These are phyloP conservation scores for Haliaeetus leucogaster DNA, from an alignment of 2,113 vertebrate species.

Conservation along the genomic window DNA sequence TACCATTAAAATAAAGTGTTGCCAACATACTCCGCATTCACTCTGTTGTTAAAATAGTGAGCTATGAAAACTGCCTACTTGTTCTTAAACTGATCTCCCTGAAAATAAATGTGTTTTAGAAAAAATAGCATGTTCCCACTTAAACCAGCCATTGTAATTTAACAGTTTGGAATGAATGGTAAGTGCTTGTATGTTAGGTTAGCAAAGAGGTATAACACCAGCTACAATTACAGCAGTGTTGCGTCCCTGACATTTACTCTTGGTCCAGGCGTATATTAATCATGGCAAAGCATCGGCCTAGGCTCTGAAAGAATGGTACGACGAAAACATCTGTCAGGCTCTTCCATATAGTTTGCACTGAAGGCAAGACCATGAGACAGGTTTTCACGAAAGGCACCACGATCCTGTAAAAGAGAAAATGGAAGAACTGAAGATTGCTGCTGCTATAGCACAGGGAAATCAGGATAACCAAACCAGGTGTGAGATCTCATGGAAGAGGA, in stretches of 20 bases:
- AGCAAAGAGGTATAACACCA: conserved; percentile 48
- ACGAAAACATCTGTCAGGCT: conserved; percentile 81
- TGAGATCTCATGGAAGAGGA: not conserved
- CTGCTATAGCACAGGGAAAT: not conserved
- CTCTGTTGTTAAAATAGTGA: conserved; percentile 26
- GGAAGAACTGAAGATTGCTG: not conserved
- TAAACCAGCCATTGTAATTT: conserved; percentile 43
- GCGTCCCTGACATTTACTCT: conserved; percentile 38
- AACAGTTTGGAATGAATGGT: conserved; percentile 48
- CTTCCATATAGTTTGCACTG: conserved; percentile 83
- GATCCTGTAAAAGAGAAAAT: conserved; percentile 76
- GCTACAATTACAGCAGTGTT: not conserved
- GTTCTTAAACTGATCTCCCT: conserved; percentile 38
- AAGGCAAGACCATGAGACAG: conserved; percentile 84
- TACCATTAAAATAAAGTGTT: conserved; percentile 64
- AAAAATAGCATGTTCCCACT: conserved; percentile 41
- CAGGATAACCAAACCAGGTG: not conserved
- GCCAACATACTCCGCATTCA: not conserved
- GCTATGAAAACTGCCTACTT: conserved; percentile 8
- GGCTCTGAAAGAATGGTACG: conserved; percentile 78
- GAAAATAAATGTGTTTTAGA: conserved; percentile 14
- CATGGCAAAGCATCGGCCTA: conserved; percentile 80
- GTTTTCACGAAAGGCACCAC: conserved; percentile 86
- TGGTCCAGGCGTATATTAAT: conserved; percentile 74
- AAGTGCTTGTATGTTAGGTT: conserved; percentile 29